These are phyloP conservation scores for Urocolius indicus DNA, from an alignment of 2,113 vertebrate species.

Conservation along the genomic window DNA sequence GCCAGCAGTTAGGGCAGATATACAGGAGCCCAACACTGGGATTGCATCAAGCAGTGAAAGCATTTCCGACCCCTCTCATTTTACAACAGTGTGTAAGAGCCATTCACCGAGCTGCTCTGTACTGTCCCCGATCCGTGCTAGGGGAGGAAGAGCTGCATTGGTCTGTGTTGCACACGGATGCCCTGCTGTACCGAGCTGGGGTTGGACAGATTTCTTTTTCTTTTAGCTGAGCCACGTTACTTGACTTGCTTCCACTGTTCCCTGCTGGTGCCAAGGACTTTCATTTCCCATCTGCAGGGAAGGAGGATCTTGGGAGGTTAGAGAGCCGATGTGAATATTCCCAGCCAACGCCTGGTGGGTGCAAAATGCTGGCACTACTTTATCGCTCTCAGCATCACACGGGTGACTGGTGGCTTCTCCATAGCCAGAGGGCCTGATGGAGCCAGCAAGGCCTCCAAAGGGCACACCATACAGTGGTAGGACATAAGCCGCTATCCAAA, in stretches of 20 bases:
- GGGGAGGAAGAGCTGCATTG: background rate
- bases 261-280: constrained; percentile 24
- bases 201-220: background rate
- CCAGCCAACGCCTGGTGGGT: background rate
- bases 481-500: background rate
- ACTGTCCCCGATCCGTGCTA: fast-evolving
- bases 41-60: background rate
- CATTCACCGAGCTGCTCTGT: background rate
- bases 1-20: background rate
- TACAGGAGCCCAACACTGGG: background rate
- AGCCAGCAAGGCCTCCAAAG: background rate
- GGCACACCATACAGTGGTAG: fast-evolving
- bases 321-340: background rate
- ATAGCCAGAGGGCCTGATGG: background rate
- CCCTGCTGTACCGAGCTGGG: background rate
- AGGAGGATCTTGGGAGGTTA: constrained; percentile 31
- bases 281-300: constrained; percentile 53
- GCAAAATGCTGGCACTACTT: background rate
- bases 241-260: constrained; percentile 38
- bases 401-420: background rate
- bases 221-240: background rate
- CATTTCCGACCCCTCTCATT: background rate
- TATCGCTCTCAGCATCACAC: fast-evolving
- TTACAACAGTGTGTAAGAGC: background rate
- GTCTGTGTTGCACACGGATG: fast-evolving